Base-by-base conservation (phyloP, 2,113 vertebrate genomes). In the Ptyas mucosa region DNA sequence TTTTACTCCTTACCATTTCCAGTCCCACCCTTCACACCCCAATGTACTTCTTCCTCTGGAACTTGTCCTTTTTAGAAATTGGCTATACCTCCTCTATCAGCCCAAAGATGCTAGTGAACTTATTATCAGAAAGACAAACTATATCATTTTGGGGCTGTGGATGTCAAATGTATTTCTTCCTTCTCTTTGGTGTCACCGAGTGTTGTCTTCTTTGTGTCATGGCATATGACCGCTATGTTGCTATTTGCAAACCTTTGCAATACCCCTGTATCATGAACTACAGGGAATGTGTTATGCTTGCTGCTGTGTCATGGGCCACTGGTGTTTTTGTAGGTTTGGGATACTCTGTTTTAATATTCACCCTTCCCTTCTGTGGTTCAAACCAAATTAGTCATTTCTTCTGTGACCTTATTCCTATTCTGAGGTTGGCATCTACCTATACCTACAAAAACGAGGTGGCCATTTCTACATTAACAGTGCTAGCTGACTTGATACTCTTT, bases 41-140 rank as follows among this genome's bases (percentile, higher is more conserved):
- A 93, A 95, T 94, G 96, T 75, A 81, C 2, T 81, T 75, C n/a
- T 75, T 75, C n/a, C 69, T 75, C 69, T 75, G 95, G 94, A 96
- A 94, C 85, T 94, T 96, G 87, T 95, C 95, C 52, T 81, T 96
- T 92, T 85, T 92, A 26, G 96, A 95, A 88, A 94, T 95, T 81
- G 94, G 92, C 15, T 94, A 91, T 51, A 96, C 93, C 5, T 94
- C 95, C 5, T 89, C 94, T 54, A 93, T 95, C 1, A 51, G 93
- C 51, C 95, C 94, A 0, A 75, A 95, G 92, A 96, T 94, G 87
- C 90, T 97, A 7, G n/a, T 55, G 89, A 93, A 95, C 52, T 92
- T 96, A 21, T 61, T 46, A n/a, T 92, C 87, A 91, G 64, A 49
- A 61, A 90, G 12, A 1, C 95, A 53, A 14, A 86, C 85, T 20